These are phyloP conservation scores for Symphodus melops DNA, from an alignment of 2,113 vertebrate genomes.

Conservation along the genomic window DNA sequence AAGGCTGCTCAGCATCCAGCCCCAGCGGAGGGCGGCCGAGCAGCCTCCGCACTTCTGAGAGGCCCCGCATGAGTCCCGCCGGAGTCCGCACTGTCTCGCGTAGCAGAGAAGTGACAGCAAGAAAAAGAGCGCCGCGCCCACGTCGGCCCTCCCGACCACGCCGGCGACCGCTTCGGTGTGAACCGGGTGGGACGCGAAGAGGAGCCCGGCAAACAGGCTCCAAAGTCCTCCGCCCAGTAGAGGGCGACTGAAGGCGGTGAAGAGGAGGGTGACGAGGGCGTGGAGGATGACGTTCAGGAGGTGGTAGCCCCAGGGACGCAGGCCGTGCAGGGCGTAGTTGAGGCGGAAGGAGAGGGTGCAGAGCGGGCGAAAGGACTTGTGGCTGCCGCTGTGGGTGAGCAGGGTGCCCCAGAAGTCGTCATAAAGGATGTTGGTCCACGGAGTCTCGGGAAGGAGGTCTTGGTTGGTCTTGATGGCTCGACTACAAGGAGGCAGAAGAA, in stretches of 20 bases:
- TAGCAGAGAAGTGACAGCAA: slow-evolving; percentile 93
- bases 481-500: slow-evolving; percentile 75
- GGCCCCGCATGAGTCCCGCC: slow-evolving; percentile 64
- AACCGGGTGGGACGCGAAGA: slow-evolving; percentile 94
- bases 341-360: slow-evolving; percentile 96
- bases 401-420: slow-evolving; percentile 98
- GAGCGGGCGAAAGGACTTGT: slow-evolving; percentile 97
- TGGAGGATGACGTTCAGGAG: slow-evolving; percentile 92
- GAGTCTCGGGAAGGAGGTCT: slow-evolving; percentile 94
- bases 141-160: slow-evolving; percentile 93
- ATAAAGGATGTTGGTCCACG: slow-evolving; percentile 94
- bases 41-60: slow-evolving; percentile 1
- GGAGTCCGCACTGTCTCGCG: slow-evolving; percentile 87
- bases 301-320: slow-evolving; percentile 95
- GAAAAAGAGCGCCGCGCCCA: slow-evolving; percentile 94
- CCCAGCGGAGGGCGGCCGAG: slow-evolving; percentile 80
- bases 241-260: slow-evolving; percentile 90
- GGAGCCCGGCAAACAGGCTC: slow-evolving; percentile 91
- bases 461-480: slow-evolving; percentile 99
- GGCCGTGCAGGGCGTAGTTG: slow-evolving; percentile 89
- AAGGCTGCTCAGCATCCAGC: slow-evolving; percentile 90
- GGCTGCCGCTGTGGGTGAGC: slow-evolving; percentile 97
- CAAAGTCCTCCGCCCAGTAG: slow-evolving; percentile 90
- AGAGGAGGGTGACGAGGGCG: slow-evolving; percentile 90
- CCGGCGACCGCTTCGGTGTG: slow-evolving; percentile 96